Evolutionary conservation across 2,113 vertebrate species (phyloP).

Genomic region (Myocastor coypus): DNA sequence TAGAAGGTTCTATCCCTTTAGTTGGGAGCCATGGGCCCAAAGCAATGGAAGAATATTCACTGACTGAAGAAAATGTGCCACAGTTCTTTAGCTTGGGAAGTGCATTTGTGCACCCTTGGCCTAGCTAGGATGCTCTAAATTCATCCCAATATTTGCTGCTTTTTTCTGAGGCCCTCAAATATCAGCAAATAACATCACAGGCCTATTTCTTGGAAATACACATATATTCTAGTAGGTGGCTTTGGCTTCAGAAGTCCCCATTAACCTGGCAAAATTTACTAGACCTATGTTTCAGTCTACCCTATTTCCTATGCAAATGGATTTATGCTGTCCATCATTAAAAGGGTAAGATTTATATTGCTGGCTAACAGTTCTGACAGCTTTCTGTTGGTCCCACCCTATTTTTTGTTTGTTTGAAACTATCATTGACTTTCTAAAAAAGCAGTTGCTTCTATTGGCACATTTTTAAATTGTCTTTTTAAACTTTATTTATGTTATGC

Average conservation of each 20-base stretch:
- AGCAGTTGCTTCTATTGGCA: background rate
- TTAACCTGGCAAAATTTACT: slow-evolving; percentile 13
- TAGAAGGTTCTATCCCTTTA: background rate
- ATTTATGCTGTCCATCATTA: background rate
- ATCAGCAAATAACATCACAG: background rate
- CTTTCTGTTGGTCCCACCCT: background rate
- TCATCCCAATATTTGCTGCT: background rate
- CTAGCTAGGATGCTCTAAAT: background rate
- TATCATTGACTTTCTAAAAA: background rate
- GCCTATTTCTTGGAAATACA: background rate
- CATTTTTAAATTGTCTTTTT: background rate
- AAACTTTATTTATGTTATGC: no score
- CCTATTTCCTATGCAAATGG: background rate
- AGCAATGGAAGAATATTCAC: slow-evolving; percentile 25
- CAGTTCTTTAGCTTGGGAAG: background rate
- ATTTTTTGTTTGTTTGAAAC: background rate
- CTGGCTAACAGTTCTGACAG: background rate
- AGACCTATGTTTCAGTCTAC: slow-evolving; percentile 33
- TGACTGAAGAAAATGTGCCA: slow-evolving; percentile 7
- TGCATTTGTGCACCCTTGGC: background rate
- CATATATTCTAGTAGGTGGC: background rate
- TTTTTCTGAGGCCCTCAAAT: slow-evolving; percentile 10
- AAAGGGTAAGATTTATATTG: background rate
- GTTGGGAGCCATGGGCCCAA: background rate
- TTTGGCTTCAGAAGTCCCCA: background rate